phyloP scores from a whole-genome alignment of 1,140 invertebrate species.

The Lordiphosa mommai region DNA sequence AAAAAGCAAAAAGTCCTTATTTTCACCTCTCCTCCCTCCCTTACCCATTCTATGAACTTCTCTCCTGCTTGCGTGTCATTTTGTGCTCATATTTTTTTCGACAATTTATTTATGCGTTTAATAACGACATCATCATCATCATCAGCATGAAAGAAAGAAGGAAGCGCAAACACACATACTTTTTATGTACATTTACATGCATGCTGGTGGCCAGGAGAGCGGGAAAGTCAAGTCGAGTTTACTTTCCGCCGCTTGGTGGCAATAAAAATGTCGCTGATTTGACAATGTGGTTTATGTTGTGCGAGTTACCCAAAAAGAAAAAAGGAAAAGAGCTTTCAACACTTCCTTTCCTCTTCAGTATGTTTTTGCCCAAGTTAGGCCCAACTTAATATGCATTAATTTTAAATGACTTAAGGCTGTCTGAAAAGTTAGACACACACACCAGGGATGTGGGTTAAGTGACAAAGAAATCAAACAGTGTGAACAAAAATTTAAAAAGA shows the following conservation, averaged over 20 bases:
- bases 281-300: conserved; percentile 67
- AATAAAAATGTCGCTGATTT: conserved; percentile 78
- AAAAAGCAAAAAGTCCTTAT: conserved; percentile 24
- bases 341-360: background rate
- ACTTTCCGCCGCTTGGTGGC: conserved; percentile 29
- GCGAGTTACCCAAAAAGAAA: conserved; percentile 22
- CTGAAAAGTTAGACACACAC: conserved; percentile 1
- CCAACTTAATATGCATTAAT: conserved; percentile 64
- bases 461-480: too few relatives aligned
- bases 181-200: conserved; percentile 9
- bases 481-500: too few relatives aligned
- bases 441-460: conserved; percentile 12
- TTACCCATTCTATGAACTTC: background rate
- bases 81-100: conserved; percentile 41
- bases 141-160: conserved; percentile 44
- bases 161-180: conserved; percentile 23
- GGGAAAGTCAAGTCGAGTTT: background rate
- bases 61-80: conserved; percentile 12
- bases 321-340: conserved; percentile 26
- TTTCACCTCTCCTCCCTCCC: background rate
- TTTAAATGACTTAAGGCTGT: conserved; percentile 49
- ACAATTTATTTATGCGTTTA: conserved; percentile 77
- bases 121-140: conserved; percentile 71
- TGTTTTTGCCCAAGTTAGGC: background rate
- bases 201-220: background rate